A percentile compares a stretch with the other conserved stretches of the same genome.
These are phyloP conservation scores for Leguminivora glycinivorella DNA, from an alignment of 1,140 invertebrate genomes.

Conservation along the genomic window DNA sequence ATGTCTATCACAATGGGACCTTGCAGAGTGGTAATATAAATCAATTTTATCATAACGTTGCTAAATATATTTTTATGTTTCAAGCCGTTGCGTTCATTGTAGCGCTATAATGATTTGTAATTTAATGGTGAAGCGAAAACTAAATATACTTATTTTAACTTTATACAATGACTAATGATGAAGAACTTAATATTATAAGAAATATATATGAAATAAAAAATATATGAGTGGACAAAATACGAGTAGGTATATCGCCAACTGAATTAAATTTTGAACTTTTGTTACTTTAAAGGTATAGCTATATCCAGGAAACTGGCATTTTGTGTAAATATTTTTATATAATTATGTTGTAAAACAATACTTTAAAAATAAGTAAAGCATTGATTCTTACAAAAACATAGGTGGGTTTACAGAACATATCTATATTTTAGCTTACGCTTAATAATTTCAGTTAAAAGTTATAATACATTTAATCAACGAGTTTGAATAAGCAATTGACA, in stretches of 20 bases:
- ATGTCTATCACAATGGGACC: constrained; percentile 67
- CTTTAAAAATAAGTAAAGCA: neutral
- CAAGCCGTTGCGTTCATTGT: constrained; percentile 2
- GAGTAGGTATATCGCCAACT: too few species aligned
- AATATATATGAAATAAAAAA: too few species aligned
- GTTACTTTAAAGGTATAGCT: too few species aligned
- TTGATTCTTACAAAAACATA: neutral
- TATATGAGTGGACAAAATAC: too few species aligned
- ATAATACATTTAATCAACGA: constrained; percentile 12
- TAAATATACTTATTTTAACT: neutral
- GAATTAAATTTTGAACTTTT: too few species aligned
- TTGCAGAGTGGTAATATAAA: constrained; percentile 42
- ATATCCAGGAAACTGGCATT: too few species aligned
- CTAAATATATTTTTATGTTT: constrained; percentile 18
- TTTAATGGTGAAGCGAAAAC: neutral
- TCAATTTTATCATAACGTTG: neutral
- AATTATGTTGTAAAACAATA: too few species aligned
- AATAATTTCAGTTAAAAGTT: neutral
- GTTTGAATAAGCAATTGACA: constrained; percentile 54
- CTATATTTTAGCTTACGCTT: neutral
- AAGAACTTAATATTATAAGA: neutral
- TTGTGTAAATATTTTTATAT: too few species aligned
- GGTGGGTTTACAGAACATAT: neutral
- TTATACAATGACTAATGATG: neutral
- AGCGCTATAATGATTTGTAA: neutral